phyloP scores from a whole-genome alignment of 2,113 vertebrate genomes.

The Ursus arctos region DNA sequence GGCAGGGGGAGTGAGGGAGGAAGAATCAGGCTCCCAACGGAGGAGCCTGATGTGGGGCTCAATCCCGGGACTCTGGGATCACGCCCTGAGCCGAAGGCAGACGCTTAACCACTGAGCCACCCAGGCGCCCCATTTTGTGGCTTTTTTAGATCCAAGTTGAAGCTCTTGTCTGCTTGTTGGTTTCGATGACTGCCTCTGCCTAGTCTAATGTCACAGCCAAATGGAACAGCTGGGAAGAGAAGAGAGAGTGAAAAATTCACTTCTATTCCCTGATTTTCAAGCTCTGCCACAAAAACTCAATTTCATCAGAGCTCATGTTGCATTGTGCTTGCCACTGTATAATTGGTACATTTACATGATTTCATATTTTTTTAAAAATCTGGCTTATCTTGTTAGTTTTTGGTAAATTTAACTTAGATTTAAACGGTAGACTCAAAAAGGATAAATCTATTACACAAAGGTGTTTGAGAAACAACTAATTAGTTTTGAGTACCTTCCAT shows the following conservation, averaged over 20 bases:
- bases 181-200: background rate
- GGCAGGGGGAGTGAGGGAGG: too few relatives aligned
- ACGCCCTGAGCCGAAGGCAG: too few relatives aligned
- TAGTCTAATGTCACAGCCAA: background rate
- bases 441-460: background rate
- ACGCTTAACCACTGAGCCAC: too few relatives aligned
- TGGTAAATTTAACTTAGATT: background rate
- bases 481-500: background rate
- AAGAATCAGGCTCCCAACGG: too few relatives aligned
- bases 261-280: background rate
- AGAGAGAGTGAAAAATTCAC: background rate
- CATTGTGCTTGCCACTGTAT: background rate
- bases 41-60: too few relatives aligned
- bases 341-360: background rate
- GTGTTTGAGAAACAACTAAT: background rate
- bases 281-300: background rate
- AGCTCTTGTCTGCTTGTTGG: background rate
- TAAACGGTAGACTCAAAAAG: background rate
- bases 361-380: background rate
- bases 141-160: background rate
- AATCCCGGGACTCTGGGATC: too few relatives aligned
- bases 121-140: background rate
- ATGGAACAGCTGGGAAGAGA: background rate
- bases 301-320: background rate
- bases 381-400: background rate